Percentiles rank a stretch among this genome's conserved stretches.
Evolutionary conservation across 2,797 vertebrate species (phyloP).

Genomic region (Artibeus lituratus): DNA sequence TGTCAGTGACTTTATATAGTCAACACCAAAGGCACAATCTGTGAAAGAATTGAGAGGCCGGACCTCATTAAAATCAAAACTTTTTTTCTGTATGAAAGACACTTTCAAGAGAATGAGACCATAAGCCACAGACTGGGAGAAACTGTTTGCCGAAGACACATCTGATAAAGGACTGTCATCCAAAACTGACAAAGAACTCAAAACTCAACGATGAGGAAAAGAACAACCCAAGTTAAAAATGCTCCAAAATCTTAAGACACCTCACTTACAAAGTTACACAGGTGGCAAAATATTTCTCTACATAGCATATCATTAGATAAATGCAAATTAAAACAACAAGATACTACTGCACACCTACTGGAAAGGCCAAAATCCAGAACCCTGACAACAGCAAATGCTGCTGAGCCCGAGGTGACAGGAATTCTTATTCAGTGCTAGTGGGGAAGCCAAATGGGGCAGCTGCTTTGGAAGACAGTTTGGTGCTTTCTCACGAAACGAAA

Average conservation of each 20-base stretch:
- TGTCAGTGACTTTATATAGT: neutral
- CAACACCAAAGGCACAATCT: neutral
- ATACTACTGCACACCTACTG: neutral
- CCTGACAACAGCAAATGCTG: neutral
- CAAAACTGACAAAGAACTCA: neutral
- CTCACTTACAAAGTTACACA: neutral
- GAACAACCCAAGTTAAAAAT: neutral
- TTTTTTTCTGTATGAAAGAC: neutral
- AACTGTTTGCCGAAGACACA: neutral
- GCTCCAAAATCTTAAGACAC: neutral
- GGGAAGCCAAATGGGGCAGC: neutral
- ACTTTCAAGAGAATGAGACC: neutral
- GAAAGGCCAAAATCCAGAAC: neutral
- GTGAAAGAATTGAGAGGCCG: neutral
- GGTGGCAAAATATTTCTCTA: neutral
- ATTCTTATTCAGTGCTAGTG: neutral
- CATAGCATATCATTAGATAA: neutral
- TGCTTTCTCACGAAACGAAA: neutral
- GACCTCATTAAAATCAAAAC: neutral
- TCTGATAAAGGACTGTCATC: neutral
- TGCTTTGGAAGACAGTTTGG: neutral
- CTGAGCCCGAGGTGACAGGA: neutral
- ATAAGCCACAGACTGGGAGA: neutral
- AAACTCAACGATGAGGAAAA: neutral
- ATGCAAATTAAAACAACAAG: neutral